Percentiles rank a stretch among this genome's conserved stretches.
Evolutionary conservation across 37 sponge, comb jelly and placozoan genomes (phyloP).

Genomic region (Haliclona indistincta): DNA sequence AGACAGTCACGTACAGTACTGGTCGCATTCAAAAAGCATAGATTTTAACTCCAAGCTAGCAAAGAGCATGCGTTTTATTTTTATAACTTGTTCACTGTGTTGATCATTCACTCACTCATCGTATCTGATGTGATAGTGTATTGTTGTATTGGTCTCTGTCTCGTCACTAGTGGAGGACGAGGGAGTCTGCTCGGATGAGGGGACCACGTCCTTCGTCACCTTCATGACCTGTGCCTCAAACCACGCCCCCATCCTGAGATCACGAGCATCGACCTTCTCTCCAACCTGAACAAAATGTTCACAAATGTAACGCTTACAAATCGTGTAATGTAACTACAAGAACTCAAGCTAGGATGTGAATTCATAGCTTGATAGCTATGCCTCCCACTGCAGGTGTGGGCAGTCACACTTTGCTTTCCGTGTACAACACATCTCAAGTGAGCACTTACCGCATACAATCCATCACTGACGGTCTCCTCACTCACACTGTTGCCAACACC

Average conservation of each 20-base stretch:
- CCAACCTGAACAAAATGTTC: conserved; percentile 50
- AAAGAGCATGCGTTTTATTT: too few species aligned
- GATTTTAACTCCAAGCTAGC: too few species aligned
- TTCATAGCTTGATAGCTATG: too few species aligned
- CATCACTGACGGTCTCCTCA: background rate
- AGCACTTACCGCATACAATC: too few species aligned
- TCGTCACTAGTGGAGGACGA: conserved; percentile 2
- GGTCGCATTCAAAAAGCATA: background rate
- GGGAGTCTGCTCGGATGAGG: conserved; percentile 7
- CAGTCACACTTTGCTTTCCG: too few species aligned
- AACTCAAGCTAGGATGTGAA: background rate
- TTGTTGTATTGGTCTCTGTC: background rate
- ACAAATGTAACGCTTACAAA: background rate
- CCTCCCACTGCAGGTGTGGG: too few species aligned
- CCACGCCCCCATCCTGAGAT: conserved; percentile 89
- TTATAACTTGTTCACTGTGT: background rate
- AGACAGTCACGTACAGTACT: background rate
- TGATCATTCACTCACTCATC: conserved; percentile 54
- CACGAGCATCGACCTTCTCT: conserved; percentile 84
- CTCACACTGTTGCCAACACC: background rate
- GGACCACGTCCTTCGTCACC: conserved; percentile 41
- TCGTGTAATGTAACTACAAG: background rate
- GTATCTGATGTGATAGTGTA: conserved; percentile 47
- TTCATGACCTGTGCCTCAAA: conserved; percentile 87
- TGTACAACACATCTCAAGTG: too few species aligned